Percentiles rank a stretch among this genome's conserved stretches.
phyloP scores from a whole-genome alignment of 1,140 invertebrate genomes.

The Drosophila guanche region DNA sequence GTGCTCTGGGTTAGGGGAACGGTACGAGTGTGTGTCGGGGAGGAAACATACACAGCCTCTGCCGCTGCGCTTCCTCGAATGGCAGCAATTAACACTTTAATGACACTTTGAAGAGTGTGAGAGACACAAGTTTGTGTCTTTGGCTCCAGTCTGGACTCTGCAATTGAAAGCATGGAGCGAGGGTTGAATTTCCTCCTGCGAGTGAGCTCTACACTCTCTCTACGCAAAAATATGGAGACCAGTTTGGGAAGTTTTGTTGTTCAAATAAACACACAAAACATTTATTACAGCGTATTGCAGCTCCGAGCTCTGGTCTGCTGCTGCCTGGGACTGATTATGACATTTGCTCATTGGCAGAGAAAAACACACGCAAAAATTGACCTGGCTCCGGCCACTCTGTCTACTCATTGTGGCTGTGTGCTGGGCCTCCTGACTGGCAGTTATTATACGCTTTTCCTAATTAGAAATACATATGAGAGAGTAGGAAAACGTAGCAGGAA shows the following conservation, averaged over 20 bases:
- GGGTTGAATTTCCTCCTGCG: neutral
- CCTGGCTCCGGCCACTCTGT: neutral
- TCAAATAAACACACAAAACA: neutral
- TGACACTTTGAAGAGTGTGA: constrained; percentile 74
- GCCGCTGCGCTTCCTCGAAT: constrained; percentile 31
- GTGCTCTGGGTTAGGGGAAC: constrained; percentile 16
- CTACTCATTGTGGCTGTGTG: neutral
- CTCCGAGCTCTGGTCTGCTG: neutral
- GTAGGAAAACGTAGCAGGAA: constrained; percentile 3
- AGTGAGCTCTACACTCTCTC: no score
- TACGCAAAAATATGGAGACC: no score
- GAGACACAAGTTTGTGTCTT: constrained; percentile 43
- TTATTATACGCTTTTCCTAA: constrained; percentile 74
- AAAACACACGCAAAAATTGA: constrained; percentile 18
- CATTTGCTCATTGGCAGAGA: constrained; percentile 37
- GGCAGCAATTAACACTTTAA: constrained; percentile 81
- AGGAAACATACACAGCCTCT: neutral
- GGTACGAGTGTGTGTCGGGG: neutral
- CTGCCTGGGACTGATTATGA: constrained; percentile 32
- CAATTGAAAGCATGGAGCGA: constrained; percentile 14
- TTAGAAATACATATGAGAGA: constrained; percentile 51
- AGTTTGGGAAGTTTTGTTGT: no score
- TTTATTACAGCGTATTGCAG: neutral
- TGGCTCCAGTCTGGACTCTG: constrained; percentile 26
- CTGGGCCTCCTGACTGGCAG: constrained; percentile 33